These are phyloP conservation scores for Stegana nigrithorax DNA, from an alignment of 2,888 invertebrate species.

Conservation along the genomic window DNA sequence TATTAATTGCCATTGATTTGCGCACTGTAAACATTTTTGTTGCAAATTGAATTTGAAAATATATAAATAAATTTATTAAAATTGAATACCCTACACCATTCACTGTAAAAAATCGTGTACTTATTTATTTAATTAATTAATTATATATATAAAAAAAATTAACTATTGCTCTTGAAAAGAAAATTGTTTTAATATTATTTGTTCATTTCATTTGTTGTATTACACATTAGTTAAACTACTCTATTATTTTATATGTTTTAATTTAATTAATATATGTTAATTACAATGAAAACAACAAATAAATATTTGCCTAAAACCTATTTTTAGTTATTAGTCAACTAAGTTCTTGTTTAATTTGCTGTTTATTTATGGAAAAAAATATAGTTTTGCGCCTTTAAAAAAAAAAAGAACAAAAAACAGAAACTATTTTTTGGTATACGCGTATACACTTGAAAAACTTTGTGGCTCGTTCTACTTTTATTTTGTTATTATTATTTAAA, in stretches of 20 bases:
- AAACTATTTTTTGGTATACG: slow-evolving; percentile 4
- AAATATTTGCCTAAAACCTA: neutral
- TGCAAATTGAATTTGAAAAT: neutral
- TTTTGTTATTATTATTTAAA: neutral
- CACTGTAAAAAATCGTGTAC: too few relatives aligned
- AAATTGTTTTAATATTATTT: slow-evolving; percentile 23
- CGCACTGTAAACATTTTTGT: slow-evolving; percentile 33
- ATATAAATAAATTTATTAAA: neutral
- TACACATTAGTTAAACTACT: slow-evolving; percentile 34
- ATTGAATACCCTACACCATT: too few relatives aligned
- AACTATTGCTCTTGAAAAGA: slow-evolving; percentile 6
- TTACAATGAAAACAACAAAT: slow-evolving; percentile 1
- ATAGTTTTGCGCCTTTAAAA: neutral
- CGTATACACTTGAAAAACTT: neutral
- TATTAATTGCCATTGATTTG: slow-evolving; percentile 48
- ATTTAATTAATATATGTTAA: slow-evolving; percentile 14
- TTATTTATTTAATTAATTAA: too few relatives aligned
- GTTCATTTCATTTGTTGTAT: slow-evolving; percentile 18
- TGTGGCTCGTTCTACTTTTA: neutral
- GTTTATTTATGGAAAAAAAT: neutral
- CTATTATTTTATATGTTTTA: slow-evolving; percentile 10
- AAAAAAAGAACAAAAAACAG: neutral
- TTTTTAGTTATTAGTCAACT: neutral
- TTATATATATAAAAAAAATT: slow-evolving; percentile 10
- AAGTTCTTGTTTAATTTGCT: neutral